phyloP scores from a whole-genome alignment of 2,113 vertebrate species.

The Tachycineta bicolor region DNA sequence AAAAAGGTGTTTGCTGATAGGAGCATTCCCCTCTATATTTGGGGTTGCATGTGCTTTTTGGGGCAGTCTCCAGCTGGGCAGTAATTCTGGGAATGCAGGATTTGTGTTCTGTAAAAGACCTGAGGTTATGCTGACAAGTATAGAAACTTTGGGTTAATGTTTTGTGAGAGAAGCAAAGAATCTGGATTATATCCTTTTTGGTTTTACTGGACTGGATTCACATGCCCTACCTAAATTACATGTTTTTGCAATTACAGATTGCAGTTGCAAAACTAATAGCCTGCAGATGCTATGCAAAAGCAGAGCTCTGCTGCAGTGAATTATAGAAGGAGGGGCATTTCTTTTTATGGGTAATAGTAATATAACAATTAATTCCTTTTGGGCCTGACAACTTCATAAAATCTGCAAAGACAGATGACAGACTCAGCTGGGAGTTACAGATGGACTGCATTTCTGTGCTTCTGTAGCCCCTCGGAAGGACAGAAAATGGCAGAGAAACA shows the following conservation, averaged over 20 bases:
- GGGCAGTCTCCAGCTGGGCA: not conserved
- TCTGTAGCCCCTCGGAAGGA: not conserved
- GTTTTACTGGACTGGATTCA: slow-evolving; percentile 43
- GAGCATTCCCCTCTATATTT: not conserved
- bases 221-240: slow-evolving; percentile 65
- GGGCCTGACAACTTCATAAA: slow-evolving; percentile 10
- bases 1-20: not conserved
- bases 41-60: not conserved
- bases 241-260: slow-evolving; percentile 63
- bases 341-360: slow-evolving; percentile 32
- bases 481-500: not conserved
- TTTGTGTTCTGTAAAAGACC: not conserved
- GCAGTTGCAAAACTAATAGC: slow-evolving; percentile 60
- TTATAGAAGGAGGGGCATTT: not conserved
- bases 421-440: not conserved
- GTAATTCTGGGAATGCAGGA: not conserved
- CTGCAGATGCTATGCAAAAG: slow-evolving; percentile 53
- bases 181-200: slow-evolving; percentile 25
- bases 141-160: slow-evolving; percentile 17
- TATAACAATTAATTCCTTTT: slow-evolving; percentile 50
- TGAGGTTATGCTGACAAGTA: slow-evolving; percentile 7
- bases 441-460: not conserved
- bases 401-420: not conserved
- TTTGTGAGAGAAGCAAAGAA: slow-evolving; percentile 36
- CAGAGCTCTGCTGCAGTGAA: slow-evolving; percentile 13